These are phyloP conservation scores for Oscheius onirici DNA, from an alignment of 2,888 invertebrate genomes.

Conservation along the genomic window DNA sequence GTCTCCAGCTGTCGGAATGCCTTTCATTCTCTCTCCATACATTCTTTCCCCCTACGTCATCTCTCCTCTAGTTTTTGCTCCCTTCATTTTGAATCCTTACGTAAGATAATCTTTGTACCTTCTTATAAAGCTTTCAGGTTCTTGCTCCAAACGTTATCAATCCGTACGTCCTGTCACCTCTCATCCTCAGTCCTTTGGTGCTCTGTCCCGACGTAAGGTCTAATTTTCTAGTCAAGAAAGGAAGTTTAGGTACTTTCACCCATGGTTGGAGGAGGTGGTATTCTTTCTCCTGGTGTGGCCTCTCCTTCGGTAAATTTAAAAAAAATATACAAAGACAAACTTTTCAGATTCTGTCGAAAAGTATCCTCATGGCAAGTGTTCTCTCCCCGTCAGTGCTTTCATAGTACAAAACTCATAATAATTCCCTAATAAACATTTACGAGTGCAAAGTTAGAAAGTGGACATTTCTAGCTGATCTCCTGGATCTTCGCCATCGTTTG, in stretches of 20 bases:
- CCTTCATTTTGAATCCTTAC: conserved; percentile 64
- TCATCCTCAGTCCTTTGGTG: conserved; percentile 50
- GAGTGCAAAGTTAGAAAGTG: not conserved
- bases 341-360: conserved; percentile 54
- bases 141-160: conserved; percentile 63
- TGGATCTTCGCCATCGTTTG: not conserved
- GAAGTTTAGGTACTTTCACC: conserved; percentile 41
- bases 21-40: conserved; percentile 61
- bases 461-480: not conserved
- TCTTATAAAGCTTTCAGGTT: conserved; percentile 25
- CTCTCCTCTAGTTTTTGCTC: conserved; percentile 58
- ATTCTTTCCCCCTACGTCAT: conserved; percentile 56
- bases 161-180: conserved; percentile 63
- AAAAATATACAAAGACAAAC: no score
- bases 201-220: conserved; percentile 31
- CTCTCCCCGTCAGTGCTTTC: conserved; percentile 63
- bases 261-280: conserved; percentile 60
- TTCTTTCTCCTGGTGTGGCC: conserved; percentile 63
- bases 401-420: not conserved
- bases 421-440: not conserved
- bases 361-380: conserved; percentile 61
- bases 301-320: conserved; percentile 49
- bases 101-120: not conserved
- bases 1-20: conserved; percentile 60
- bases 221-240: no score